These are phyloP conservation scores for Caenorhabditis latens DNA, from an alignment of 1,140 invertebrate genomes.

Conservation along the genomic window DNA sequence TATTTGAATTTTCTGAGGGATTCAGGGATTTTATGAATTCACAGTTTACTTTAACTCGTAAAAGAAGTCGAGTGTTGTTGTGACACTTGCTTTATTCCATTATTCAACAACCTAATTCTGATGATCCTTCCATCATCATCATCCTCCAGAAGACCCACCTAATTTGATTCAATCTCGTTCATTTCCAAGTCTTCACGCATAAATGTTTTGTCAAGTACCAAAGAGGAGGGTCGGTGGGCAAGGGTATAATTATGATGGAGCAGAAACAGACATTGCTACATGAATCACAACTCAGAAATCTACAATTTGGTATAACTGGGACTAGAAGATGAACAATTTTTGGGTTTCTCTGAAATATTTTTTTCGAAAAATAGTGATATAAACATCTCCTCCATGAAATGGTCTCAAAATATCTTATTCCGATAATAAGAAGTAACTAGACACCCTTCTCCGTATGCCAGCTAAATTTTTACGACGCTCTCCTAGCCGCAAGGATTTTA, in stretches of 20 bases:
- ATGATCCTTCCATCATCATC: conserved; percentile 12
- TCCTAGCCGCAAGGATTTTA: not conserved
- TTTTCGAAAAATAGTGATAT: no score
- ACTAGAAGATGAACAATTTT: no score
- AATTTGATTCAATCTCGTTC: conserved; percentile 16
- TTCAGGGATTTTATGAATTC: not conserved
- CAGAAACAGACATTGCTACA: not conserved
- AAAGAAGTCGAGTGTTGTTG: no score
- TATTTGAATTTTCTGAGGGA: not conserved
- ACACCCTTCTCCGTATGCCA: not conserved
- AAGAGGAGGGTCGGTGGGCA: not conserved
- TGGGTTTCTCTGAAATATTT: no score
- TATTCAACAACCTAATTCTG: not conserved
- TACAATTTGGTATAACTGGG: not conserved
- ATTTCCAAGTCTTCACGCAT: conserved; percentile 4
- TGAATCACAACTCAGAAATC: not conserved
- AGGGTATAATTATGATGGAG: conserved; percentile 6
- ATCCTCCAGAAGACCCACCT: not conserved
- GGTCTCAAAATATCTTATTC: no score
- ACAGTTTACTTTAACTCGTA: no score
- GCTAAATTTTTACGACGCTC: not conserved
- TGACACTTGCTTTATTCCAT: no score
- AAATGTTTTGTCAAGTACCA: conserved; percentile 19
- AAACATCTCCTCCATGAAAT: no score
- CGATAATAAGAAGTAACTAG: not conserved